Base-by-base conservation (phyloP, 2,113 vertebrate species). In the Neopipo cinnamomea region DNA sequence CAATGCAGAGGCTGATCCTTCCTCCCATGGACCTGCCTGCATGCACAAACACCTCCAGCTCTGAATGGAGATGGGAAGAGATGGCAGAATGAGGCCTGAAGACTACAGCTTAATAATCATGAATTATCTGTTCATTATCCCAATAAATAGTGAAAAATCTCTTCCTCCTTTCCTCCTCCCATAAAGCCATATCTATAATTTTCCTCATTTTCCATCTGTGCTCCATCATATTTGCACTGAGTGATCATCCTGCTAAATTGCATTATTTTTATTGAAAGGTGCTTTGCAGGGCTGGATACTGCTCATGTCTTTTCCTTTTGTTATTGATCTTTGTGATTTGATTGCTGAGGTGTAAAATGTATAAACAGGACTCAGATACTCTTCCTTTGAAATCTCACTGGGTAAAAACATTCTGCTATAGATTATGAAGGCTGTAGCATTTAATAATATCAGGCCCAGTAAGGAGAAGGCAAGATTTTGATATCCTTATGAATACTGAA, bases 201-300 rank as follows among this genome's bases (percentile, higher is more conserved):
- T 91, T 89, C 91, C 61, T 93, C 76, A 91, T 96, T 93, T 96
- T 96, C 92, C 86, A 91, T 92, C 91, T 85, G 93, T 92, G 86
- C 77, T 92, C 86, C 95, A 96, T 96, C 91, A 95, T 93, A 91
- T 93, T 95, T 95, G 86, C 93, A 93, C 83, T 78, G 80, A 94
- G 83, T 78, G 91, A 89, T 95, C 91, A 92, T 75, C 84, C 77
- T 89, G 91, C 62, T 96, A 93, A 94, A 95, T 93, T 74, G 74
- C 82, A 93, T 94, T 92, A 87, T 91, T 95, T 95, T 96, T 96
- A 93, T 91, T 96, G 94, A 93, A 95, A 96, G 95, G 86, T 96
- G 65, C 76, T 96, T 94, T 86, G 86, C 59, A 96, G 88, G 76
- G 82, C 90, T 92, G 87, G 85, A 50, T 86, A 25, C 55, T 3